Evolutionary conservation across 2,888 invertebrate species (phyloP).

Genomic region (Formica aserva): DNA sequence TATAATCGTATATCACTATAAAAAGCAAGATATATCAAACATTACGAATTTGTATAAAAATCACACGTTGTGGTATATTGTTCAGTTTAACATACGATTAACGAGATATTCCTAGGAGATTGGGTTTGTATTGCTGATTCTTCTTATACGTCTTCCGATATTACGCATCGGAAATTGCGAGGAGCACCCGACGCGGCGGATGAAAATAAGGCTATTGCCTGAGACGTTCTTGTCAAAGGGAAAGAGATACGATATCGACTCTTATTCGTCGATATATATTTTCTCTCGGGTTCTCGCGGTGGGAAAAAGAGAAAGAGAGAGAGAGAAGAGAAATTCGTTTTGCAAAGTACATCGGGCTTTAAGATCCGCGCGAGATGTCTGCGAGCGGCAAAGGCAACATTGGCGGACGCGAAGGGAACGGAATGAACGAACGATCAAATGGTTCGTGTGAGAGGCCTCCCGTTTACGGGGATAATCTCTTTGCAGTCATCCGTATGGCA

Average conservation of each 20-base stretch:
- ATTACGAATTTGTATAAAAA: conserved; percentile 21
- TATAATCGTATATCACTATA: background rate
- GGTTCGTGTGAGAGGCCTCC: conserved; percentile 70
- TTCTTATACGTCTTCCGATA: conserved; percentile 16
- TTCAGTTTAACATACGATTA: conserved; percentile 38
- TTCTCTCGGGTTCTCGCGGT: conserved; percentile 27
- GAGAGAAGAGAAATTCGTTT: conserved; percentile 51
- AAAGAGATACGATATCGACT: conserved; percentile 55
- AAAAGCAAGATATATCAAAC: conserved; percentile 4
- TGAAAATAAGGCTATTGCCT: conserved; percentile 51
- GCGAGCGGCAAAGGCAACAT: conserved; percentile 34
- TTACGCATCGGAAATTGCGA: conserved; percentile 27
- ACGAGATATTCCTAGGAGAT: conserved; percentile 28
- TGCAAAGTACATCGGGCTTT: conserved; percentile 57
- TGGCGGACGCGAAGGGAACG: conserved; percentile 26
- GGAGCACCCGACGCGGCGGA: conserved; percentile 13
- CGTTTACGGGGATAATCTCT: conserved; percentile 76
- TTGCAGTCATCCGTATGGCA: conserved; percentile 71
- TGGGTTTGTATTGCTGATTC: conserved; percentile 17
- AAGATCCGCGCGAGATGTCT: conserved; percentile 58
- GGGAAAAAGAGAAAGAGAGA: background rate
- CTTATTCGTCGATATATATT: conserved; percentile 45
- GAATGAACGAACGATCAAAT: conserved; percentile 74
- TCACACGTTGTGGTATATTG: background rate
- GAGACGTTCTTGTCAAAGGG: conserved; percentile 56